Conservation (phyloP, 2,888 invertebrate species). For the Strigamia transsilvanica region DNA sequence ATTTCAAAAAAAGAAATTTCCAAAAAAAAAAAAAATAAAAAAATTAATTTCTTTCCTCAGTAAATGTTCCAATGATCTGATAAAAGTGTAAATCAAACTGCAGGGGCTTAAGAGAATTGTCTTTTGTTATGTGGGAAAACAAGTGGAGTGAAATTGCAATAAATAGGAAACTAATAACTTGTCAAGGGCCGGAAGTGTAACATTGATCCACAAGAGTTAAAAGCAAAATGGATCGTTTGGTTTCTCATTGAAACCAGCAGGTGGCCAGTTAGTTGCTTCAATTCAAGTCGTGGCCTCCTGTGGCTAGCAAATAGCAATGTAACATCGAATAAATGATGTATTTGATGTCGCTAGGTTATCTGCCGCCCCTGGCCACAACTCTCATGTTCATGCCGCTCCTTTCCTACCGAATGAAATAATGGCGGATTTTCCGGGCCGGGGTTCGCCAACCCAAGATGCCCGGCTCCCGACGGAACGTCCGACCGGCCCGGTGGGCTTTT, state of each 20-base stretch:
- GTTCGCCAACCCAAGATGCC: no score
- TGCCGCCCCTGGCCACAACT: no score
- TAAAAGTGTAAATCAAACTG: constrained; percentile 22
- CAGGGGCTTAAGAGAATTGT: constrained; percentile 16
- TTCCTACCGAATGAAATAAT: no score
- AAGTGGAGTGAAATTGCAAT: constrained; percentile 27
- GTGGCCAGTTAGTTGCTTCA: neutral
- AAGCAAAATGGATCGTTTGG: constrained; percentile 20
- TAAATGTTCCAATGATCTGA: neutral
- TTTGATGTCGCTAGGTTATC: no score
- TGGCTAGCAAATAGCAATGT: constrained; percentile 35
- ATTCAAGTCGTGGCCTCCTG: constrained; percentile 3
- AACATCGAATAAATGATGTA: constrained; percentile 2
- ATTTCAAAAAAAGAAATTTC: no score
- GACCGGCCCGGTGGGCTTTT: no score
- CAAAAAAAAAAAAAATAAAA: no score
- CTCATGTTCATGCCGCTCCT: no score
- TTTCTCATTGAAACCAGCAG: constrained; percentile 30
- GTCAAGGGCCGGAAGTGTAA: constrained; percentile 18
- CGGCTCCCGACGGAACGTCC: no score
- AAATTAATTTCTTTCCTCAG: neutral
- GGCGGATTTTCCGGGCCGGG: no score
- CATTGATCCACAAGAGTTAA: neutral
- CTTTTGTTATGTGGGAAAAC: neutral
- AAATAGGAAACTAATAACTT: constrained; percentile 22